phyloP scores from a whole-genome alignment of 2,113 vertebrate species.

The Diadophis punctatus region DNA sequence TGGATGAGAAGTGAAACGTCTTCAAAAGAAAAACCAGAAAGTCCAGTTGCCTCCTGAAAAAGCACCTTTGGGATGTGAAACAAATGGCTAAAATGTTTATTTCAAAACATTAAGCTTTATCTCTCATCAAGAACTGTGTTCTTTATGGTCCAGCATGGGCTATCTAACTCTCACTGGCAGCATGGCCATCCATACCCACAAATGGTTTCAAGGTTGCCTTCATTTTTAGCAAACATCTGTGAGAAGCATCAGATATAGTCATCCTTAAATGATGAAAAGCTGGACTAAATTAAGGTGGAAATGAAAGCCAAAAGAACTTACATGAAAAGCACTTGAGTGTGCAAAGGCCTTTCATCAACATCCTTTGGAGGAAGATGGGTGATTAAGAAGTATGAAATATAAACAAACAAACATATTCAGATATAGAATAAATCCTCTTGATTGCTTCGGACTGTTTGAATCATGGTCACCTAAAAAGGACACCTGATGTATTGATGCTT shows the following conservation, averaged over 20 bases:
- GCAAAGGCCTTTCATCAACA: neutral
- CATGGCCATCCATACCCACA: neutral
- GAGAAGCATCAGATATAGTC: neutral
- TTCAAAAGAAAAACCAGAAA: too few species aligned
- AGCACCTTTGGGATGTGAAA: neutral
- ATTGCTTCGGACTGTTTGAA: neutral
- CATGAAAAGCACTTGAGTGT: neutral
- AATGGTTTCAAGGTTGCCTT: neutral
- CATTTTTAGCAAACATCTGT: neutral
- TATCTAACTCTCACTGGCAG: neutral
- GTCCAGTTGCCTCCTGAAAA: too few species aligned
- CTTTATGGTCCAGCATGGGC: neutral
- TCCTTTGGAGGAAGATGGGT: neutral
- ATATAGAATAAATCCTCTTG: neutral
- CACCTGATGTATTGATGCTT: neutral
- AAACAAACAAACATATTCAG: neutral
- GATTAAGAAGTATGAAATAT: too few species aligned
- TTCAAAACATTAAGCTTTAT: neutral
- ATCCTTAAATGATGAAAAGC: neutral
- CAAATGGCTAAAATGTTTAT: neutral
- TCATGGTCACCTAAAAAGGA: accelerated
- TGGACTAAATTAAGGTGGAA: neutral
- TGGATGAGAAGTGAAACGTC: too few species aligned
- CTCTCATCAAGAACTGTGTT: neutral
- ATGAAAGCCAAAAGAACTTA: neutral